Conservation (phyloP, 2,797 vertebrate species). For the Buphagus erythrorhynchus region DNA sequence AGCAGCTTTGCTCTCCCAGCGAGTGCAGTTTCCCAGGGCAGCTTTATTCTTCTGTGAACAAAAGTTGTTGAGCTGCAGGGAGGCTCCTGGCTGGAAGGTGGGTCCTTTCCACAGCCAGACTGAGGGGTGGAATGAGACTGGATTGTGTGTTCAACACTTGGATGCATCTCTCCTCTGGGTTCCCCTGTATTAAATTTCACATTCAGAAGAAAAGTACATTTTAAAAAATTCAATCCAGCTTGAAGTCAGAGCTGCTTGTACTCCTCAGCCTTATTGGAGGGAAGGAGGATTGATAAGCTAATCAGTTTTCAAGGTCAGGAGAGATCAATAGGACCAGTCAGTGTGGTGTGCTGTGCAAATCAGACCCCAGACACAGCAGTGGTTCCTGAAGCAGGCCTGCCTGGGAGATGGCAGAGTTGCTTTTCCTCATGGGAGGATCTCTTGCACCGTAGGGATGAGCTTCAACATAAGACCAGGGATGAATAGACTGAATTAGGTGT, state of each 20-base stretch:
- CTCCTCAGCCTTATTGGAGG: not conserved
- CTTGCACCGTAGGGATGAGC: not conserved
- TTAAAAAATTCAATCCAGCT: not conserved
- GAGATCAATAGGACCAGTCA: not conserved
- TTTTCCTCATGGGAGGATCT: constrained; percentile 11
- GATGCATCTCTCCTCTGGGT: not conserved
- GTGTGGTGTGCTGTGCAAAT: not conserved
- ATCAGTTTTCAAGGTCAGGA: not conserved
- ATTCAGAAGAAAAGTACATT: not conserved
- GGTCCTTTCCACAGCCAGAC: not conserved
- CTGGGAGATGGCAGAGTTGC: not conserved
- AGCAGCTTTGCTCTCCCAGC: not conserved
- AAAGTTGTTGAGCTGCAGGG: not conserved
- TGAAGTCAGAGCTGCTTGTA: not conserved
- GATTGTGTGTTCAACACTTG: not conserved
- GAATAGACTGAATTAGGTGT: constrained; percentile 50
- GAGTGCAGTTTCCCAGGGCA: not conserved
- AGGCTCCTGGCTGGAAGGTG: constrained; percentile 29
- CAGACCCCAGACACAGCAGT: not conserved
- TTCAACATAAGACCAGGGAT: not conserved
- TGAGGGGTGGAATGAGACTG: not conserved
- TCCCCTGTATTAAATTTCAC: not conserved
- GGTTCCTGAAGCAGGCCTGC: not conserved
- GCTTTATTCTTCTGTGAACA: constrained; percentile 29
- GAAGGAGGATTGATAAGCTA: not conserved